Evolutionary conservation across 2,797 vertebrate genomes (phyloP).

Genomic region (Notoglanidium macrostoma): DNA sequence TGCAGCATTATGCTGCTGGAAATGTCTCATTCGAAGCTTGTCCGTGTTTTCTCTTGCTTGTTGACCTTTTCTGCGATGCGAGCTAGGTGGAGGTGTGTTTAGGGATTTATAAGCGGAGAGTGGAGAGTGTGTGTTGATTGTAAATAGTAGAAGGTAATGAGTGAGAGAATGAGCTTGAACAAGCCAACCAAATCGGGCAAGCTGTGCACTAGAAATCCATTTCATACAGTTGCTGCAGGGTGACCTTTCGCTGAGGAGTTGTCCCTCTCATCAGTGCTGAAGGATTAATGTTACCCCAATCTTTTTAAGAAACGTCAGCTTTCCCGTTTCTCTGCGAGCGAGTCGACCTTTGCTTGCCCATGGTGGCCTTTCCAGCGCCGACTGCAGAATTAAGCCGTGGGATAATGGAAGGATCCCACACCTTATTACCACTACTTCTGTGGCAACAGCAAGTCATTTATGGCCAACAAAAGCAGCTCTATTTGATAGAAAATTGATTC

Average conservation of each 20-base stretch:
- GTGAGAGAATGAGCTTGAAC: constrained; percentile 29
- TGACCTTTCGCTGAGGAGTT: constrained; percentile 55
- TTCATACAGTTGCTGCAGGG: constrained; percentile 40
- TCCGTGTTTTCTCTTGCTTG: constrained; percentile 54
- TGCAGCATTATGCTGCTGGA: constrained; percentile 38
- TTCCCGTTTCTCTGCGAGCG: constrained; percentile 17
- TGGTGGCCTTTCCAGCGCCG: constrained; percentile 41
- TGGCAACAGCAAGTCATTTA: constrained; percentile 51
- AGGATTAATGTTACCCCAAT: constrained; percentile 34
- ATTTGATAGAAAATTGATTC: constrained; percentile 55
- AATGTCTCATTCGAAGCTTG: constrained; percentile 51
- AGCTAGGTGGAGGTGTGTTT: constrained; percentile 60
- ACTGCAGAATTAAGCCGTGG: constrained; percentile 35
- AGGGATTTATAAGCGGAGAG: constrained; percentile 59
- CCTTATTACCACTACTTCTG: constrained; percentile 45
- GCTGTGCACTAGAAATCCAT: constrained; percentile 36
- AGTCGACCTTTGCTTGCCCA: constrained; percentile 44
- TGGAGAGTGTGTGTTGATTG: constrained; percentile 41
- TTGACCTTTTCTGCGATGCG: constrained; percentile 62
- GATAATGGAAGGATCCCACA: constrained; percentile 49
- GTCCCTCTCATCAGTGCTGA: constrained; percentile 47
- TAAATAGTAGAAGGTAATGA: constrained; percentile 38
- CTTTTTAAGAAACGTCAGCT: constrained; percentile 33
- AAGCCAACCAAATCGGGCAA: constrained; percentile 2
- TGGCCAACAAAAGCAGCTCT: constrained; percentile 54